Evolutionary conservation across 1,140 invertebrate species (phyloP).

Genomic region (Calliphora vicina): DNA sequence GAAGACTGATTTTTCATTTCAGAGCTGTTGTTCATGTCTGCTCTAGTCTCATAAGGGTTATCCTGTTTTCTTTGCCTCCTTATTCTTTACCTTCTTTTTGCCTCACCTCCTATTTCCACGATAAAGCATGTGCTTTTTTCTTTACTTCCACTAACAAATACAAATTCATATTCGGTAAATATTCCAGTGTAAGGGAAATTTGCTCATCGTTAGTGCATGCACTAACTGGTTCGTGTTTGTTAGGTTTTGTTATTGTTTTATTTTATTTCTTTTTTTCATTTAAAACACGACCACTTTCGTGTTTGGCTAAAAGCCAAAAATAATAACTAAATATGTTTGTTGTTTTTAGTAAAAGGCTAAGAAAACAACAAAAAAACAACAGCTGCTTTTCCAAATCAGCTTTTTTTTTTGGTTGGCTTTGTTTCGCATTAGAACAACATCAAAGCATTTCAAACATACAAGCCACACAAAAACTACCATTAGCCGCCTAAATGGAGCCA

Average conservation of each 20-base stretch:
- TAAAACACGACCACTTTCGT: neutral
- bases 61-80: neutral
- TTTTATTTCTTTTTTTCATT: slow-evolving; percentile 1
- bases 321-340: slow-evolving; percentile 21
- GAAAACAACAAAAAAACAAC: slow-evolving; percentile 31
- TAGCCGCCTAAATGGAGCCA: slow-evolving; percentile 33
- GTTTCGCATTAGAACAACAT: neutral
- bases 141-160: too few relatives aligned
- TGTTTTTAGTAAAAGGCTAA: neutral
- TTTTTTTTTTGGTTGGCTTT: neutral
- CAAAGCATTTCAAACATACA: neutral
- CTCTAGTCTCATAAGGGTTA: neutral
- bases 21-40: neutral
- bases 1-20: slow-evolving; percentile 51
- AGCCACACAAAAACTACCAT: neutral
- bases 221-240: neutral
- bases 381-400: slow-evolving; percentile 38
- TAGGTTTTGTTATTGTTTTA: neutral
- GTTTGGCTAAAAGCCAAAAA: slow-evolving; percentile 38
- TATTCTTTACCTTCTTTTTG: neutral
- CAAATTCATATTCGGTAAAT: too few relatives aligned
- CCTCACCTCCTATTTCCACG: neutral
- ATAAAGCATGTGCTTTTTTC: slow-evolving; percentile 20
- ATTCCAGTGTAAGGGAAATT: too few relatives aligned
- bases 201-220: too few relatives aligned